A percentile compares a stretch with the other conserved stretches of the same genome.
These are phyloP conservation scores for Chirona hameri DNA, from an alignment of 2,888 invertebrate species.

Conservation along the genomic window DNA sequence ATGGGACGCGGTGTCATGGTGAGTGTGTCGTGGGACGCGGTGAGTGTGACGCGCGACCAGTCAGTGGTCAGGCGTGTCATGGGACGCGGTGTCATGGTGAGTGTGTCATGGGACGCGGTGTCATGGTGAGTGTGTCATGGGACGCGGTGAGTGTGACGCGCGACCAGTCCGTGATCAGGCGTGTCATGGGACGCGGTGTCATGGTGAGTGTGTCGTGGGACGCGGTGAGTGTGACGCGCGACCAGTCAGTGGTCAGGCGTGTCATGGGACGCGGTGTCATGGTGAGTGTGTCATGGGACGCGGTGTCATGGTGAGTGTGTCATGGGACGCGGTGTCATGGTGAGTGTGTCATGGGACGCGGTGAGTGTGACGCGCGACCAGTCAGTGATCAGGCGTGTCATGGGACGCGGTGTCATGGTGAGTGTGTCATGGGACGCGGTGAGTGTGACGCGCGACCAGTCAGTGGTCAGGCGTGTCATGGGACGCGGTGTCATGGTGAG, in stretches of 20 bases:
- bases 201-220: conserved; percentile 57
- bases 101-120: too few species aligned
- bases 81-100: conserved; percentile 48
- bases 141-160: conserved; percentile 39
- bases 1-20: too few species aligned
- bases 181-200: too few species aligned
- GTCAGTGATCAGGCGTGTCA: too few species aligned
- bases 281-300: neutral
- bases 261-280: conserved; percentile 58
- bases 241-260: too few species aligned
- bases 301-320: too few species aligned
- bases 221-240: conserved; percentile 40
- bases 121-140: conserved; percentile 57
- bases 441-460: conserved; percentile 27
- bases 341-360: conserved; percentile 58
- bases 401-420: too few species aligned
- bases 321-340: too few species aligned
- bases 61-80: too few species aligned
- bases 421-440: conserved; percentile 58
- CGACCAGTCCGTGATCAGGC: too few species aligned
- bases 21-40: conserved; percentile 58
- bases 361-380: conserved; percentile 37
- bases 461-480: too few species aligned
- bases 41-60: conserved; percentile 34
- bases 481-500: too few species aligned